phyloP scores from a whole-genome alignment of 2,888 invertebrate species.

The Netelia fuscicornis region DNA sequence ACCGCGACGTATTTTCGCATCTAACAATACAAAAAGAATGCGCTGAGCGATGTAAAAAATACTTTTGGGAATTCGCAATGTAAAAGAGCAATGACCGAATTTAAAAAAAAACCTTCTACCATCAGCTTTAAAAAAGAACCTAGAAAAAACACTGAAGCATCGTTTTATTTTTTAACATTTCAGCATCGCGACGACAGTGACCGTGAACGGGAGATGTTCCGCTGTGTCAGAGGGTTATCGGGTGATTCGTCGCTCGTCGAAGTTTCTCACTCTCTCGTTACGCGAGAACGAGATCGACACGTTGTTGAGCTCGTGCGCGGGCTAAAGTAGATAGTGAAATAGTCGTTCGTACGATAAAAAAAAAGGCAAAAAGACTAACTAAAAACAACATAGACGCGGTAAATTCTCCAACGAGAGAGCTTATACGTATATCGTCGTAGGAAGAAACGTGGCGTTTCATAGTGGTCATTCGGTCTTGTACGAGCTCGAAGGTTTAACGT shows the following conservation, averaged over 20 bases:
- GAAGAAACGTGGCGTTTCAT: conserved; percentile 51
- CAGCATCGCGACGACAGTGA: conserved; percentile 34
- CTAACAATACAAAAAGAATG: too few relatives aligned
- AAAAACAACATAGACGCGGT: not conserved
- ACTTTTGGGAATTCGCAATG: too few relatives aligned
- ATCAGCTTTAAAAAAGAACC: not conserved
- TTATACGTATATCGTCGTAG: conserved; percentile 9
- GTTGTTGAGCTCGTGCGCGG: not conserved
- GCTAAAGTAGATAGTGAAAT: not conserved
- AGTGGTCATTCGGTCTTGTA: not conserved
- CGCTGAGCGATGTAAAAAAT: too few relatives aligned
- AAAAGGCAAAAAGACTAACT: not conserved
- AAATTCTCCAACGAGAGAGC: not conserved
- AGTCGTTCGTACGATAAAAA: not conserved
- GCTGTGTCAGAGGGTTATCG: conserved; percentile 65
- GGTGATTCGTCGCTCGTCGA: conserved; percentile 50
- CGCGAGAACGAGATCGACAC: not conserved
- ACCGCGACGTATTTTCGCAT: too few relatives aligned
- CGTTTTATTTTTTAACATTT: conserved; percentile 3
- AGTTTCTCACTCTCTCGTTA: conserved; percentile 15
- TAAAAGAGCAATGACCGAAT: too few relatives aligned
- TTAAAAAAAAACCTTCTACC: not conserved
- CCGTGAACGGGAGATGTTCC: conserved; percentile 61
- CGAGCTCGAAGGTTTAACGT: too few relatives aligned
- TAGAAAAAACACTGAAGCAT: not conserved